Evolutionary conservation across 2,888 invertebrate species (phyloP).

Genomic region (Cataglyphis cursor): DNA sequence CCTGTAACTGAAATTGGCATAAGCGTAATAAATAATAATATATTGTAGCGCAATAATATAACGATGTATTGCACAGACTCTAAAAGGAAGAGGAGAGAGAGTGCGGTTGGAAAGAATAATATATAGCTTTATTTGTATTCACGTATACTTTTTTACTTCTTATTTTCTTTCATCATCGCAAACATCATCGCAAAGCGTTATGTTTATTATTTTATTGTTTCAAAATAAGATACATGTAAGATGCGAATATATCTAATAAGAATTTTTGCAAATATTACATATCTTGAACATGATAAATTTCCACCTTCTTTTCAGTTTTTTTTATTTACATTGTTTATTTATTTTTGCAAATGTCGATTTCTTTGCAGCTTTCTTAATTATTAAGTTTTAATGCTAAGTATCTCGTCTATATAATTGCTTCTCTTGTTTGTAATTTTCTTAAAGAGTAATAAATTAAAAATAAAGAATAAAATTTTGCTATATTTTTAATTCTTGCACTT

Average conservation of each 20-base stretch:
- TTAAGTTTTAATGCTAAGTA: not conserved
- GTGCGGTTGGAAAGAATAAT: not conserved
- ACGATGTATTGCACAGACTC: not conserved
- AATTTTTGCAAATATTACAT: not conserved
- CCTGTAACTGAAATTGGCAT: not conserved
- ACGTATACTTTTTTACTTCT: not conserved
- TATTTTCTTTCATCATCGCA: not conserved
- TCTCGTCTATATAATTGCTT: not conserved
- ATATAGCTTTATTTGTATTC: not conserved
- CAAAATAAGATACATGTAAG: not conserved
- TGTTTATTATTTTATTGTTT: conserved; percentile 2
- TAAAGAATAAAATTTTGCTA: not conserved
- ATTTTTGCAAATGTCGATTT: not conserved
- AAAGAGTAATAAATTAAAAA: not conserved
- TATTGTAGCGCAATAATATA: not conserved
- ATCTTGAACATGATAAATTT: not conserved
- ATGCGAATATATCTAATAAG: not conserved
- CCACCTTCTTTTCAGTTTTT: not conserved
- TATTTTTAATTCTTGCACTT: not conserved
- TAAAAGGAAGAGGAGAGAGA: not conserved
- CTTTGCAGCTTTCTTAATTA: not conserved
- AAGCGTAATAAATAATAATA: not conserved
- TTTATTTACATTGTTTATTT: not conserved
- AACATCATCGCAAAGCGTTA: not conserved
- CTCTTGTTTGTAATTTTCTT: not conserved